phyloP scores from a whole-genome alignment of 2,888 invertebrate genomes.

The Pecten maximus region DNA sequence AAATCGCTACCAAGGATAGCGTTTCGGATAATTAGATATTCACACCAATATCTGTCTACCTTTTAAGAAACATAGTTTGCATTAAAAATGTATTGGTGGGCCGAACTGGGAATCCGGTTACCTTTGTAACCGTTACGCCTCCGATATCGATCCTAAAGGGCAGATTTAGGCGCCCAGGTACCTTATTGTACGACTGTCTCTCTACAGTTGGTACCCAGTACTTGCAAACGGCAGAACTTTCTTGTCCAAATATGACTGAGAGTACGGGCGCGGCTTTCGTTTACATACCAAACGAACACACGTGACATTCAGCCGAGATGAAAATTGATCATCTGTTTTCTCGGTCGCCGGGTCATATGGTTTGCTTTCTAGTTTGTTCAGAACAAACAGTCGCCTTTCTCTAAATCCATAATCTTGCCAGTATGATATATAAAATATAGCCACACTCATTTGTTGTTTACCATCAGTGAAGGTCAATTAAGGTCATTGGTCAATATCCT shows the following conservation, averaged over 20 bases:
- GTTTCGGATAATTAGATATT: neutral
- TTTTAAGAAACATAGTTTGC: neutral
- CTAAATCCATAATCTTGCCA: neutral
- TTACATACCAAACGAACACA: neutral
- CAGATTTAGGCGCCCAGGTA: neutral
- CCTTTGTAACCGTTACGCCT: neutral
- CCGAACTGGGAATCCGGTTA: neutral
- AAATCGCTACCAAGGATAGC: neutral
- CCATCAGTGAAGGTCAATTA: neutral
- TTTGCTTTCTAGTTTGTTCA: neutral
- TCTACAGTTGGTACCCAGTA: neutral
- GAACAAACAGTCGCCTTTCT: neutral
- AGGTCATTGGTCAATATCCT: neutral
- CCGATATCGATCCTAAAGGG: neutral
- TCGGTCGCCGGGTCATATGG: neutral
- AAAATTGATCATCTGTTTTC: neutral
- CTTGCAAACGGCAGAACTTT: neutral
- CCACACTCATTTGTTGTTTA: neutral
- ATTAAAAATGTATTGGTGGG: conserved; percentile 10
- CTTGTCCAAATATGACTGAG: neutral
- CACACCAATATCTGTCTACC: conserved; percentile 9
- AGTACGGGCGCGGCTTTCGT: neutral
- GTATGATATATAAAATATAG: neutral
- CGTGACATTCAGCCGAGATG: neutral
- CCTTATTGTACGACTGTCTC: neutral